phyloP scores from a whole-genome alignment of 1,140 invertebrate species.

The Leptinotarsa lineolata region DNA sequence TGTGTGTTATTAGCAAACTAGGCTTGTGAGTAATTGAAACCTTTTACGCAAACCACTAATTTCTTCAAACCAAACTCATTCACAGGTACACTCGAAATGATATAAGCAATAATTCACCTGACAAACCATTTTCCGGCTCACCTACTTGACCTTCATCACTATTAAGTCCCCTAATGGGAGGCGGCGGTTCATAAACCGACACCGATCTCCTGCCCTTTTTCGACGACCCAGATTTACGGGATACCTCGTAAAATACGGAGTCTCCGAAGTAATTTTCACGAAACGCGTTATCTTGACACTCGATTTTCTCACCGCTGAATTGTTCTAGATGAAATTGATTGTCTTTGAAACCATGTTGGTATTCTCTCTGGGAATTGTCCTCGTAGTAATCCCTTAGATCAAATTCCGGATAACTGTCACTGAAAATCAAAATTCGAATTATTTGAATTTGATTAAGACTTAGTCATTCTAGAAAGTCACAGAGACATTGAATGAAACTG shows the following conservation, averaged over 20 bases:
- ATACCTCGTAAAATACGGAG: background rate
- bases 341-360: background rate
- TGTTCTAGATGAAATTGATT: slow-evolving; percentile 1
- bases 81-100: background rate
- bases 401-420: background rate
- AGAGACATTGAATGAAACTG: no score
- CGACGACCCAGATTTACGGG: slow-evolving; percentile 1
- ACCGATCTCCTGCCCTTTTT: slow-evolving; percentile 6
- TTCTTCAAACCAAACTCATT: no score
- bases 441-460: no score
- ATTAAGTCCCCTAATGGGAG: background rate
- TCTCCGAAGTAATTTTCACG: slow-evolving; percentile 3
- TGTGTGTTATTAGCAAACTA: no score
- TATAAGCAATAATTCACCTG: slow-evolving; percentile 15
- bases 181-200: slow-evolving; percentile 18
- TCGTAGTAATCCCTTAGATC: background rate
- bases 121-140: background rate
- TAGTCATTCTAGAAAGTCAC: no score
- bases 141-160: background rate
- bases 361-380: background rate
- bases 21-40: no score
- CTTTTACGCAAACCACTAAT: no score
- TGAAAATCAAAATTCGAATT: background rate
- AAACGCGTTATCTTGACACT: background rate
- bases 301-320: background rate